Evolutionary conservation across 2,888 invertebrate genomes (phyloP), one percentile per base, ranked within the genome.

Genomic region (Leptinotarsa peninsularis): DNA sequence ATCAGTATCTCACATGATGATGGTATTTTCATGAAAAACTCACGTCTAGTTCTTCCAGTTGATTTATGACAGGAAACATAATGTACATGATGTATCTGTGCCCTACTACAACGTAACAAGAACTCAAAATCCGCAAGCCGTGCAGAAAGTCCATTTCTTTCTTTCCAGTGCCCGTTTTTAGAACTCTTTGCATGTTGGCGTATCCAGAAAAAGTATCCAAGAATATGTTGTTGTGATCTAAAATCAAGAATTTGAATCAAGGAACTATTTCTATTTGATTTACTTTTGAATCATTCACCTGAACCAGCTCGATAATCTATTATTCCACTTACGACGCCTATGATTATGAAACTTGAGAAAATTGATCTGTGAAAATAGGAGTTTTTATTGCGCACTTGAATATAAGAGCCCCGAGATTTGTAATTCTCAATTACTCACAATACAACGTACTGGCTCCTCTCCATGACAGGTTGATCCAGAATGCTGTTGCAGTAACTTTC

Each of bases 51-150:
- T 80, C 77, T 56, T 81, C 80, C 27, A 82, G 56, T 66, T 76
- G 73, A 74, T 85, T 85, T 17, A 79, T 70, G 50, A 80, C 70
- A 4, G 84, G 82, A 72, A 71, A 78, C 67, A 80, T 73, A 49
- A 80, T 76, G 13, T 73, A 73, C 76, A 81, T 84, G 7, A 84
- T 78, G 79, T 86, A 89, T 2, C 81, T 87, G 73, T 90, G 90
- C 1, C 89, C 89, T 0, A 89, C 82, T 1, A 90, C 82, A n/a
- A 90, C 88, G 88, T 89, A 90, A 75, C 89, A 76, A 86, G 89
- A 89, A 63, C 89, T 89, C 33, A 90, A 83, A 10, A 88, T 84
- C 78, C 89, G 83, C 67, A 90, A 86, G 10, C 90, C 90, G 73
- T 89, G 88, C 4, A 90, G 79, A 76, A 89, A 90, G 60, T 88